These are phyloP conservation scores for Micrastur ruficollis DNA, from an alignment of 2,797 vertebrate genomes.

Conservation along the genomic window DNA sequence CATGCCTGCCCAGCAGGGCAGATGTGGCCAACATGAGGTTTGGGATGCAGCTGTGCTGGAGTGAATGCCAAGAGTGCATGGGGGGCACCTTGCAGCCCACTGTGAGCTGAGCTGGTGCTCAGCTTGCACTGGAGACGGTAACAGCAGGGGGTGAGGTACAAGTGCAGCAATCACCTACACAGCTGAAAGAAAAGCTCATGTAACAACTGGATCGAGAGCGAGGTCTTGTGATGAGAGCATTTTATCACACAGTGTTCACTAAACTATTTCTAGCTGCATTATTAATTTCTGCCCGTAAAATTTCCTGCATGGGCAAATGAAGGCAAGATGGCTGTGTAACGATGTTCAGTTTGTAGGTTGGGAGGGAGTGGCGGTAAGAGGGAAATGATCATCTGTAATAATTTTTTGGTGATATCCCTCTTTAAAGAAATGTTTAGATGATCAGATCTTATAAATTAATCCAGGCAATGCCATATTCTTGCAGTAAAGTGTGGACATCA, in stretches of 20 bases:
- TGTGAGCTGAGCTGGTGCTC: fast-evolving
- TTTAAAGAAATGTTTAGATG: neutral
- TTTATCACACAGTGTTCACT: neutral
- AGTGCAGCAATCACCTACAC: neutral
- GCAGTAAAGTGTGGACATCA: neutral
- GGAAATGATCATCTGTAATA: neutral
- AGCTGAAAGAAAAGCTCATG: neutral
- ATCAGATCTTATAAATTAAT: neutral
- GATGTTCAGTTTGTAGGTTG: neutral
- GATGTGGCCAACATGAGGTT: fast-evolving
- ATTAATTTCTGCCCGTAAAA: neutral
- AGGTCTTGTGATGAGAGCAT: neutral
- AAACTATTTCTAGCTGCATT: neutral
- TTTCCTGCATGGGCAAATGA: neutral
- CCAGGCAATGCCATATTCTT: neutral
- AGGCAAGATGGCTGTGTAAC: neutral
- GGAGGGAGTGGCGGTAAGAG: neutral
- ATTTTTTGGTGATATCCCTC: neutral
- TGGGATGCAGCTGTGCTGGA: neutral
- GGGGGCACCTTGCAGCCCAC: neutral
- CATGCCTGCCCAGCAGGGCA: too few species aligned
- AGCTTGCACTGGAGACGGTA: neutral
- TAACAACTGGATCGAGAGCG: neutral
- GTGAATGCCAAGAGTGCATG: fast-evolving
- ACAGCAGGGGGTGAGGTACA: neutral